Conservation (phyloP, 1,140 invertebrate species). For the Drosophila cardini region DNA sequence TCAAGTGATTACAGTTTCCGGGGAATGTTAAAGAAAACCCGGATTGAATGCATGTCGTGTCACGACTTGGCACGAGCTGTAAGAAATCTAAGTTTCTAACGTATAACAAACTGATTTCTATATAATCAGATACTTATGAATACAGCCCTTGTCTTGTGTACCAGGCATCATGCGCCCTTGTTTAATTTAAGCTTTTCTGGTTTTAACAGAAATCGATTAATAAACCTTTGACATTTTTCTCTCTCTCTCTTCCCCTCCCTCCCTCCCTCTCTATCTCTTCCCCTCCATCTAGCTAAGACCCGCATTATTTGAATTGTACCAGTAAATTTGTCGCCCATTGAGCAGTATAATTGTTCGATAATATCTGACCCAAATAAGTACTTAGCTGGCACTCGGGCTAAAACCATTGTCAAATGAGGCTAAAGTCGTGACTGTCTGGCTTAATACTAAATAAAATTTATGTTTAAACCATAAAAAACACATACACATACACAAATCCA, state of each 20-base stretch:
- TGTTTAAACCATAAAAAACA: background rate
- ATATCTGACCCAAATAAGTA: constrained; percentile 43
- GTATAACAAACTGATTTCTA: too few relatives aligned
- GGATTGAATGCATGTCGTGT: background rate
- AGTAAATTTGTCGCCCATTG: constrained; percentile 41
- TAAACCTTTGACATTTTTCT: constrained; percentile 21
- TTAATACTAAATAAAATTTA: constrained; percentile 27
- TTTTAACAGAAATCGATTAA: constrained; percentile 15
- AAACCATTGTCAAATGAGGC: constrained; percentile 20
- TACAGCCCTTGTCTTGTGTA: too few relatives aligned
- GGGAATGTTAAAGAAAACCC: constrained; percentile 14
- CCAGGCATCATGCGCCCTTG: background rate
- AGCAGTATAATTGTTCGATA: constrained; percentile 46
- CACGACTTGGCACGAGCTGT: background rate
- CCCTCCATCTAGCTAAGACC: background rate
- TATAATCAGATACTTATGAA: background rate
- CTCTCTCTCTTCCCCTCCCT: background rate
- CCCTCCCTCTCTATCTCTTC: background rate
- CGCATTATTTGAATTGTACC: constrained; percentile 12
- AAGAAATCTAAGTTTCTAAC: background rate
- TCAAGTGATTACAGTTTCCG: constrained; percentile 19
- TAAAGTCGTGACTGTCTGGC: constrained; percentile 13
- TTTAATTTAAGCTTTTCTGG: constrained; percentile 5
- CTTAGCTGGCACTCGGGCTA: constrained; percentile 2
- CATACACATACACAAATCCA: background rate